These are phyloP conservation scores for Lepidocyrtinus sp. DNA, from an alignment of 2,888 invertebrate genomes.

Conservation along the genomic window DNA sequence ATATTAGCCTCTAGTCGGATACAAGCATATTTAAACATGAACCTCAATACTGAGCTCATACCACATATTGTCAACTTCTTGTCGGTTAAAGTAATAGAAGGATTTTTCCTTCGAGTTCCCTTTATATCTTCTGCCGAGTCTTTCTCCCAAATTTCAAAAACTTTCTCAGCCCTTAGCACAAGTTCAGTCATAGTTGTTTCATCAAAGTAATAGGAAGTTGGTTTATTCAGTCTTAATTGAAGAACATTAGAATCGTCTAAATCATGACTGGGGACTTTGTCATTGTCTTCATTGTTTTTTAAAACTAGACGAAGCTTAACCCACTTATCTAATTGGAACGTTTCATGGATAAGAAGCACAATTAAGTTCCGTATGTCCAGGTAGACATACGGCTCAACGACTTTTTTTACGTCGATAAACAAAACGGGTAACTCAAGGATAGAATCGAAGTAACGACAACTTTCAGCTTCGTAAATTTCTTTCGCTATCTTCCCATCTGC, in stretches of 20 bases:
- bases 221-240: slow-evolving; percentile 3
- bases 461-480: slow-evolving; percentile 34
- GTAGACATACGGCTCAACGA: slow-evolving; percentile 20
- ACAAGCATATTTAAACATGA: slow-evolving; percentile 73
- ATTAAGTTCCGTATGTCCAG: slow-evolving; percentile 51
- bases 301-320: slow-evolving; percentile 28
- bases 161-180: background rate
- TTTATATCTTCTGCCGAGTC: background rate
- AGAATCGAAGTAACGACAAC: slow-evolving; percentile 33
- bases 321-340: slow-evolving; percentile 38
- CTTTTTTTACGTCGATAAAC: slow-evolving; percentile 29
- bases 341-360: slow-evolving; percentile 47
- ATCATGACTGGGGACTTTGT: background rate
- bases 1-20: slow-evolving; percentile 18
- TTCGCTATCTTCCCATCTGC: slow-evolving; percentile 24
- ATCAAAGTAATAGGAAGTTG: background rate
- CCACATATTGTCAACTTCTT: slow-evolving; percentile 81
- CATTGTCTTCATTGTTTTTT: background rate
- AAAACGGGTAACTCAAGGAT: slow-evolving; percentile 34
- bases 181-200: slow-evolving; percentile 6
- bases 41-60: slow-evolving; percentile 81
- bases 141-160: background rate
- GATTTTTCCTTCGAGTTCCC: slow-evolving; percentile 22
- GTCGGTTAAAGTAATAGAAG: slow-evolving; percentile 71
- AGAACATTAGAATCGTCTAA: background rate